Evolutionary conservation across 1,140 invertebrate genomes (phyloP).

Genomic region (Zeugodacus cucurbitae): DNA sequence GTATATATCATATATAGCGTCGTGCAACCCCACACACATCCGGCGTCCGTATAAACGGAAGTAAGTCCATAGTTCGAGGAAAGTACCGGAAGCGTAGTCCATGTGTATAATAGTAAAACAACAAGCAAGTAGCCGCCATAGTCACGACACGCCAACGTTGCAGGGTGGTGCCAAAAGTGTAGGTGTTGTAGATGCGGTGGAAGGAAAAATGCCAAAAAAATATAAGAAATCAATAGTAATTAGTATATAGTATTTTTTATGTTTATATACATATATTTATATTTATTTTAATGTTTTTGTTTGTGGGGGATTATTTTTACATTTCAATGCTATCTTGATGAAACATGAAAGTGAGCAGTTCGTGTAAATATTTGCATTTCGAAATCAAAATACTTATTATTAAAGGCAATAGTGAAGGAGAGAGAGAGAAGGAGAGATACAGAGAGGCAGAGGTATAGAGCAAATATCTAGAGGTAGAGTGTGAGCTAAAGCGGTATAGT

Average conservation of each 20-base stretch:
- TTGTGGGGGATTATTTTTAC: background rate
- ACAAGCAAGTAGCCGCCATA: background rate
- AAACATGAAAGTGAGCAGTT: background rate
- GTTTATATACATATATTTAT: background rate
- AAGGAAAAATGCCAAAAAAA: background rate
- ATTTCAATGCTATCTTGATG: background rate
- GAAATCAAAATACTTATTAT: background rate
- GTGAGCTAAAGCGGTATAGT: too few relatives aligned
- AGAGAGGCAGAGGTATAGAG: background rate
- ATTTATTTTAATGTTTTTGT: background rate
- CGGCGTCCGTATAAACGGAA: conserved; percentile 40
- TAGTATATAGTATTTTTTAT: background rate
- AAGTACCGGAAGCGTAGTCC: conserved; percentile 47
- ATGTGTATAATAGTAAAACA: conserved; percentile 14
- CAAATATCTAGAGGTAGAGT: too few relatives aligned
- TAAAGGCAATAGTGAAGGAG: background rate
- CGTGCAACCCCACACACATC: background rate
- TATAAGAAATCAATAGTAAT: conserved; percentile 17
- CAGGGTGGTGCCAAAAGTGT: background rate
- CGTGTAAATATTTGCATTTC: background rate
- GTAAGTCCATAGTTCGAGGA: conserved; percentile 45
- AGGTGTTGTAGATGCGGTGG: background rate
- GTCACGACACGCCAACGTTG: background rate
- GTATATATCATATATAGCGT: background rate
- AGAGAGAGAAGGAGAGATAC: background rate